A percentile compares a stretch with the other conserved stretches of the same genome.
Evolutionary conservation across 2,797 vertebrate genomes (phyloP).

Genomic region (Zalophus californianus): DNA sequence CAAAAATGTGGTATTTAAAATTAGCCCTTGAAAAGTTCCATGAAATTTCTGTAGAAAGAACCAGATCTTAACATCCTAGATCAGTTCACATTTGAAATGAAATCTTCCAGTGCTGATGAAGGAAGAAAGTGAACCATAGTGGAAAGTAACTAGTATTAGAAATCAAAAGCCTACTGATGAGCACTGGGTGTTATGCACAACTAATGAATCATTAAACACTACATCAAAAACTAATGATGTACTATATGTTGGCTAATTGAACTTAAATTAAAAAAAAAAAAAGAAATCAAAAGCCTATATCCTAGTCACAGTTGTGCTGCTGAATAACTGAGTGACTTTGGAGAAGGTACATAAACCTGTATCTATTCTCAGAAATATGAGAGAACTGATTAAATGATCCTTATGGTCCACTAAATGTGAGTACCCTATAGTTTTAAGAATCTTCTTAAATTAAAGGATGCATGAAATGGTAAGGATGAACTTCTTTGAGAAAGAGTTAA

Average conservation of each 20-base stretch:
- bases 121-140: background rate
- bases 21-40: slow-evolving; percentile 60
- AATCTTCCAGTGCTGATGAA: background rate
- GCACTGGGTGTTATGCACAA: background rate
- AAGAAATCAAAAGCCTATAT: background rate
- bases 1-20: slow-evolving; percentile 72
- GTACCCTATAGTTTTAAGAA: background rate
- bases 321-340: background rate
- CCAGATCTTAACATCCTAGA: slow-evolving; percentile 39
- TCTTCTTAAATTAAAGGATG: background rate
- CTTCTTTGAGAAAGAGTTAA: background rate
- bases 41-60: slow-evolving; percentile 61
- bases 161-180: background rate
- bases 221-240: background rate
- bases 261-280: background rate
- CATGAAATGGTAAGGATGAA: background rate
- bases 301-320: background rate
- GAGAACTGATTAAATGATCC: background rate
- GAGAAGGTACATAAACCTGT: background rate
- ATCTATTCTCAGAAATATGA: background rate
- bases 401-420: background rate
- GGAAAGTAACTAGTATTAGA: background rate
- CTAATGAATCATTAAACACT: background rate
- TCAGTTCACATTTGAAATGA: slow-evolving; percentile 58
- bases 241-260: background rate